Evolutionary conservation across 2,888 invertebrate species (phyloP), one percentile per base, ranked within the genome.

Genomic region (Tenthredo amoena): DNA sequence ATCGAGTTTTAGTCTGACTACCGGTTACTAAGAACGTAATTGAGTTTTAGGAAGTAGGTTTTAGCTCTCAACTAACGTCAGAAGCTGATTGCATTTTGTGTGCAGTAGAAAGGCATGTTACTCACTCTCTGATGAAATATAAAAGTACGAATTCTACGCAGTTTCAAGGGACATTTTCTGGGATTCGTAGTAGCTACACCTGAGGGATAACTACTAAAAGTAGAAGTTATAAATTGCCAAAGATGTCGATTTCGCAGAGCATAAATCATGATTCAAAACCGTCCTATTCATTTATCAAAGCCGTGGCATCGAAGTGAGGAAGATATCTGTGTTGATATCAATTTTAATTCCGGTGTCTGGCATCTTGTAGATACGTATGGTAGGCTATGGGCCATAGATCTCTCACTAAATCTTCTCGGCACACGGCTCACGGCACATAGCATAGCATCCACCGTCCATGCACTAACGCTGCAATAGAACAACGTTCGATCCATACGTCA

Each of bases 321-420:
- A 85, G 79, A 81, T 58, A 85, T 82, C 85, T 26, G 40, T 55
- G 82, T 18, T 65, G 82, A 85, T 81, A 85, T 85, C 81, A 85
- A 85, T 85, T 85, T 85, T 82, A 71, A 71, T 85, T 68, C 85
- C 34, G 68, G 65, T 21, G n/a, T 79, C 65, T 65, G 37, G 84
- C 21, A 21, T 34, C 37, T 71, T 84, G 34, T 65, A 71, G 84
- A 43, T 47, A 31, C 40, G 58, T 76, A 84, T 50, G 62, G 40
- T 40, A 12, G 81, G 58, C 21, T 50, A 81, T 40, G 81, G 81
- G 62, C 58, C 58, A 81, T 58, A 62, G 58, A 81, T 81, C 58
- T 81, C 81, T 58, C 79, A 81, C 81, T 81, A 81, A 81, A 81
- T 81, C 83, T 83, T 68, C 68, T 65, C 40, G 40, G 81, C 81